Evolutionary conservation across 2,888 invertebrate species (phyloP), one percentile per base, ranked within the genome.

Genomic region (Scaptomyza cyrtandrae): DNA sequence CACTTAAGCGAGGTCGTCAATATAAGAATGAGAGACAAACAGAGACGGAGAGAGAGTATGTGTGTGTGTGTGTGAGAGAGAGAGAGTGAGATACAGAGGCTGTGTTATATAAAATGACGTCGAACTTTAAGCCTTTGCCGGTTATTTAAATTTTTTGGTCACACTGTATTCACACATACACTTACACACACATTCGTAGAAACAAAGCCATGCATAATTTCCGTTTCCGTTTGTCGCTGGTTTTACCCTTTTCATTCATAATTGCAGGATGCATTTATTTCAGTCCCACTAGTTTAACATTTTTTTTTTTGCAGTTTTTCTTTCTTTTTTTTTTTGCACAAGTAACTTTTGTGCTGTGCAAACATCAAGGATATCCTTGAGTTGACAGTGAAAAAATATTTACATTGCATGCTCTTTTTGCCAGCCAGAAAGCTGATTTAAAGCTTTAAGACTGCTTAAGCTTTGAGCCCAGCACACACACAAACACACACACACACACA

Each of bases 351-450:
- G 37, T 59, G 50, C 66, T 62, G 65, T 56, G 80, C 80, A 86
- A 80, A 80, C 80, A 83, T 71, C 84, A 84, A 76, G 85, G 89
- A 88, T 79, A 88, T 88, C 85, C 85, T 88, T 88, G 82, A 85
- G 87, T 74, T 86, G 87, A 63, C 87, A 73, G 74, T 84, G 85
- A 78, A 78, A 72, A 88, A 86, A 86, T 80, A 84, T 80, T 81
- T 78, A 41, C 62, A 60, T 52, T 72, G 59, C 52, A 50, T 57
- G 52, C 78, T 69, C 56, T 57, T 75, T 78, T 48, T 29, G 65
- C 67, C 24, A 52, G 48, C 27, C 43, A 43, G 41, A 10, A 24
- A 63, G 48, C 53, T 29, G 71, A 31, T 55, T 71, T 64, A 55
- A 65, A 33, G 24, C 41, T n/a, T 54, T 52, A 43, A 76, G 60